Percentiles rank a stretch among this genome's conserved stretches.
Conservation (phyloP, 2,888 invertebrate species). For the Luffia ferchaultella region DNA sequence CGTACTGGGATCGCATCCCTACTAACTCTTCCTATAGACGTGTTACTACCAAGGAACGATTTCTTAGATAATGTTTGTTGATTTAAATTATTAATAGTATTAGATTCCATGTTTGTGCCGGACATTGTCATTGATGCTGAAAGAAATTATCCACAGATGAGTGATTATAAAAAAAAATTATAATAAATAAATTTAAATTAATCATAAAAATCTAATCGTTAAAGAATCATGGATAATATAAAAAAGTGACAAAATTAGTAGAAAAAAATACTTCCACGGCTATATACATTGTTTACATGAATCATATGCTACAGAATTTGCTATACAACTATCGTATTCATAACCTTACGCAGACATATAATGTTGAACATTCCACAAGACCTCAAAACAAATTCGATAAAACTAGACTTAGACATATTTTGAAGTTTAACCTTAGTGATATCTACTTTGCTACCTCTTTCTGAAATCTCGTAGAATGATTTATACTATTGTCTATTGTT, state of each 20-base stretch:
- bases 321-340: slow-evolving; percentile 50
- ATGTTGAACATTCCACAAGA: slow-evolving; percentile 2
- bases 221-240: slow-evolving; percentile 5
- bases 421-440: no score
- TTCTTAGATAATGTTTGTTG: slow-evolving; percentile 56
- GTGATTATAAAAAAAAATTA: no score
- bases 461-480: no score
- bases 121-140: slow-evolving; percentile 77
- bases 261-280: no score
- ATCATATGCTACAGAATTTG: slow-evolving; percentile 33
- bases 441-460: no score
- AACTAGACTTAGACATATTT: no score
- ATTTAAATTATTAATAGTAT: slow-evolving; percentile 45
- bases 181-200: no score
- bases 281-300: slow-evolving; percentile 28
- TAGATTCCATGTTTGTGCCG: slow-evolving; percentile 67
- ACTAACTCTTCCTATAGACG: slow-evolving; percentile 50
- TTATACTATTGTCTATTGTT: no score
- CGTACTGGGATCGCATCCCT: slow-evolving; percentile 59
- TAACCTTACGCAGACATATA: slow-evolving; percentile 20
- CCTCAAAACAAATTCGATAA: no score
- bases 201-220: no score
- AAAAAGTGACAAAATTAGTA: no score
- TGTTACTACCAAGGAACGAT: slow-evolving; percentile 60
- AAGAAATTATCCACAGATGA: slow-evolving; percentile 30